Evolutionary conservation across 2,113 vertebrate species (phyloP).

Genomic region (Misgurnus mizolepis): DNA sequence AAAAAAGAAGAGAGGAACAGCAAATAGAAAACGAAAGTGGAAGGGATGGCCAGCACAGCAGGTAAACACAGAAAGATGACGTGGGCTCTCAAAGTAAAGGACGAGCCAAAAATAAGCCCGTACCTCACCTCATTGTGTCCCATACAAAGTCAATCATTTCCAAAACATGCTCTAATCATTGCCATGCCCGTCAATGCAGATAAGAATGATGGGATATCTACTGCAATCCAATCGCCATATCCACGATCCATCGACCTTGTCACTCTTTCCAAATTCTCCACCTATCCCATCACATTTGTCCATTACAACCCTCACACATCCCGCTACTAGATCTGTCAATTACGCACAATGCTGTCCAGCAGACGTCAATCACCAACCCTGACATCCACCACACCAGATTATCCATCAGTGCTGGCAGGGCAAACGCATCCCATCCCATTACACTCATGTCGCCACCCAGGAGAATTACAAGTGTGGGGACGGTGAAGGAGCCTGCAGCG

Average conservation of each 20-base stretch:
- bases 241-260: conserved; percentile 35
- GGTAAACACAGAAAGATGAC: conserved; percentile 16
- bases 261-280: conserved; percentile 34
- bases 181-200: background rate
- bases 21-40: conserved; percentile 40
- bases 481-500: conserved; percentile 62
- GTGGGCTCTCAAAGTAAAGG: conserved; percentile 32
- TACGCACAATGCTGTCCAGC: conserved; percentile 36
- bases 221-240: conserved; percentile 20
- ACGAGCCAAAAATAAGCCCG: conserved; percentile 55
- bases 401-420: conserved; percentile 61
- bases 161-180: conserved; percentile 31
- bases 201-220: conserved; percentile 8
- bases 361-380: conserved; percentile 57
- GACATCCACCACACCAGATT: conserved; percentile 61
- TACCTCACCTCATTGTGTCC: background rate
- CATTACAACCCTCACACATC: conserved; percentile 28
- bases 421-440: conserved; percentile 58
- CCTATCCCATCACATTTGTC: background rate
- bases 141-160: conserved; percentile 29
- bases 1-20: conserved; percentile 40
- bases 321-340: conserved; percentile 42
- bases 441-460: conserved; percentile 59
- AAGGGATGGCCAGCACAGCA: background rate
- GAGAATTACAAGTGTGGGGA: conserved; percentile 68